Percentiles rank a stretch among this genome's conserved stretches.
These are phyloP conservation scores for Progne subis DNA, from an alignment of 2,113 vertebrate species.

Conservation along the genomic window DNA sequence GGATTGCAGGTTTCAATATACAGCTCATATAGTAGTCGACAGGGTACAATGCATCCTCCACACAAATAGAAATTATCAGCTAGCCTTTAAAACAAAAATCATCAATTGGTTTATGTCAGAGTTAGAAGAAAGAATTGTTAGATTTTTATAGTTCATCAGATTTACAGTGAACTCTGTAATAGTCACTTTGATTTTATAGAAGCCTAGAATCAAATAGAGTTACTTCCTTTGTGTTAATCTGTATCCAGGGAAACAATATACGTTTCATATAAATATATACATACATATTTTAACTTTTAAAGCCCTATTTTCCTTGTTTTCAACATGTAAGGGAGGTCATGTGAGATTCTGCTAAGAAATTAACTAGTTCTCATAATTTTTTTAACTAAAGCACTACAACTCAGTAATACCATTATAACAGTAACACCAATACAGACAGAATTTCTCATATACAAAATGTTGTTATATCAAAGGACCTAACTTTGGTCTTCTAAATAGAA, in stretches of 20 bases:
- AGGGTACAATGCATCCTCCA: constrained; percentile 63
- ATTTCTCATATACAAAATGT: neutral
- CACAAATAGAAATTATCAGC: constrained; percentile 73
- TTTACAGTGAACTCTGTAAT: neutral
- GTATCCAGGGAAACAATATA: neutral
- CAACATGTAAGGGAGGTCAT: neutral
- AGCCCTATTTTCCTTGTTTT: neutral
- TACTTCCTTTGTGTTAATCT: neutral
- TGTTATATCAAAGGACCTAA: neutral
- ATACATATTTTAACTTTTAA: neutral
- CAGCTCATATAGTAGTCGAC: constrained; percentile 68
- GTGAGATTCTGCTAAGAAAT: neutral
- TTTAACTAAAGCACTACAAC: neutral
- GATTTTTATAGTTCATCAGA: neutral
- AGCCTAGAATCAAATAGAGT: neutral
- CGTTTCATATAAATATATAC: neutral
- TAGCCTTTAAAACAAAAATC: constrained; percentile 60
- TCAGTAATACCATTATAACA: neutral
- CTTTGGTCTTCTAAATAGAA: neutral
- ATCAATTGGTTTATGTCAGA: neutral
- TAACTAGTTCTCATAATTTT: neutral
- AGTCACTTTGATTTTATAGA: neutral
- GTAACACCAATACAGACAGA: neutral
- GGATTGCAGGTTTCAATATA: constrained; percentile 66
- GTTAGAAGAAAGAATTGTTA: neutral